Evolutionary conservation across 1,140 invertebrate genomes (phyloP).

Genomic region (Cyphomyrmex costatus): DNA sequence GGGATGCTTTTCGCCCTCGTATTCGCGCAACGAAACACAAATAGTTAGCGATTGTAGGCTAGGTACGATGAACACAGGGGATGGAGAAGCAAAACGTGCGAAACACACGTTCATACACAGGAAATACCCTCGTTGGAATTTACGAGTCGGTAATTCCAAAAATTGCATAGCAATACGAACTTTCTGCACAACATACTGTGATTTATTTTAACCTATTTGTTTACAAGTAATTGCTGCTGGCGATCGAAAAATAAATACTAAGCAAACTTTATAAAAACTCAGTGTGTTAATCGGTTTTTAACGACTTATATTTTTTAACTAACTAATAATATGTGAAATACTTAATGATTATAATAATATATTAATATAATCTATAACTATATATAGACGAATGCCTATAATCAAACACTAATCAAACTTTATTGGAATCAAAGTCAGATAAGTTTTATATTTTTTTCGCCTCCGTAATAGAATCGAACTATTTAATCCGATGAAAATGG

Average conservation of each 20-base stretch:
- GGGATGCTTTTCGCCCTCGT: constrained; percentile 63
- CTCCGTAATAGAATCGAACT: neutral
- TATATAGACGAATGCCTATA: neutral
- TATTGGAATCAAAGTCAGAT: neutral
- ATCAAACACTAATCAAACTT: neutral
- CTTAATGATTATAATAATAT: neutral
- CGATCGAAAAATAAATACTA: constrained; percentile 30
- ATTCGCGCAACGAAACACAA: constrained; percentile 41
- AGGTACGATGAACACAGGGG: neutral
- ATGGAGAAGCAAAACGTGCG: constrained; percentile 18
- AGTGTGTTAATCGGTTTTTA: constrained; percentile 1
- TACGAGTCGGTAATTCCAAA: constrained; percentile 75
- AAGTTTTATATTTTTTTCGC: neutral
- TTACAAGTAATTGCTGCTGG: constrained; percentile 68
- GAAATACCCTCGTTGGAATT: constrained; percentile 59
- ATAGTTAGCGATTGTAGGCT: constrained; percentile 39
- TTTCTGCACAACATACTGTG: constrained; percentile 62
- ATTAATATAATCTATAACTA: neutral
- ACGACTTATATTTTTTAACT: constrained; percentile 10
- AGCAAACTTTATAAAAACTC: neutral
- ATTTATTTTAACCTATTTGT: constrained; percentile 57
- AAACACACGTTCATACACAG: constrained; percentile 30
- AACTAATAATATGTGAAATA: too few species aligned
- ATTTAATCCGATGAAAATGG: neutral
- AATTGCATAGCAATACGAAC: constrained; percentile 71